Evolutionary conservation across 2,888 invertebrate species (phyloP).

Genomic region (Notodromas monacha): DNA sequence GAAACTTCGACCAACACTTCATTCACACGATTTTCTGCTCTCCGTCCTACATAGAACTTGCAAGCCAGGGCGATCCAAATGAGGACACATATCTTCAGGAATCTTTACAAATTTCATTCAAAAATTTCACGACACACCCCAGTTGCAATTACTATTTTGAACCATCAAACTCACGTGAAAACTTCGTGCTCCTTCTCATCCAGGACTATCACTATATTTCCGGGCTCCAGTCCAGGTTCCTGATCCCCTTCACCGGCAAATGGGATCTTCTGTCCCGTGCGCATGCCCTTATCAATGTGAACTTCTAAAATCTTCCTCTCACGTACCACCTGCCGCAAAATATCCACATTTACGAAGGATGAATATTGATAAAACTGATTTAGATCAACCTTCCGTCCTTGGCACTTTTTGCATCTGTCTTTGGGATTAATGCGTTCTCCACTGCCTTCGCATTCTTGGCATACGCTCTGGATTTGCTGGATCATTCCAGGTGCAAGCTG

Average conservation of each 20-base stretch:
- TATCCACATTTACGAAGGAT: not conserved
- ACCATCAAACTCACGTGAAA: conserved; percentile 24
- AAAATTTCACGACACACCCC: too few species aligned
- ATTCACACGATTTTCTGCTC: too few species aligned
- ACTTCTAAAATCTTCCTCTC: conserved; percentile 82
- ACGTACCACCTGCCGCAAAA: conserved; percentile 26
- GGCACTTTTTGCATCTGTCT: conserved; percentile 71
- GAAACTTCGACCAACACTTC: too few species aligned
- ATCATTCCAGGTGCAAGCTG: conserved; percentile 40
- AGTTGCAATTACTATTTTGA: too few species aligned
- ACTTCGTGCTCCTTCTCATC: conserved; percentile 65
- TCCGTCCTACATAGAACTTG: too few species aligned
- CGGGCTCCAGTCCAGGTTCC: conserved; percentile 67
- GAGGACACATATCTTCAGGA: too few species aligned
- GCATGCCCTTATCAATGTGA: conserved; percentile 74
- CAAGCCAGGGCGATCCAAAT: too few species aligned
- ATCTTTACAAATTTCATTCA: too few species aligned
- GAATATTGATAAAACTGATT: too few species aligned
- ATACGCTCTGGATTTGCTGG: conserved; percentile 67
- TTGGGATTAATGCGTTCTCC: conserved; percentile 55
- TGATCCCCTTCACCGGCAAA: conserved; percentile 87
- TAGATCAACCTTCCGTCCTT: conserved; percentile 40
- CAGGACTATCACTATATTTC: conserved; percentile 75
- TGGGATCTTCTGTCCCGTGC: conserved; percentile 70
- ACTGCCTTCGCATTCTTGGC: conserved; percentile 52